Conservation (phyloP, 2,888 invertebrate genomes). For the Ischnura elegans region DNA sequence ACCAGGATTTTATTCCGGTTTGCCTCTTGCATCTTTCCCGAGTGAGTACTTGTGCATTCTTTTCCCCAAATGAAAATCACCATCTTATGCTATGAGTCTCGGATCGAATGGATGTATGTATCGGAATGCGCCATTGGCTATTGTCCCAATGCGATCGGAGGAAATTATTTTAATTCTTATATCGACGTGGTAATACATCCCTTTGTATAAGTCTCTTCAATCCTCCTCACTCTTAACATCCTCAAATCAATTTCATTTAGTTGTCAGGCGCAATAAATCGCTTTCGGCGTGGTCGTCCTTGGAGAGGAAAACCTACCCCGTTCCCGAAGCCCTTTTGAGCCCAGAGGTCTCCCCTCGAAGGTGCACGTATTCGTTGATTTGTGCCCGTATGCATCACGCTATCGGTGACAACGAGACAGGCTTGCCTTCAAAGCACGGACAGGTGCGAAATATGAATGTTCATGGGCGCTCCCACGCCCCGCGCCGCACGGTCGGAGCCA, state of each 20-base stretch:
- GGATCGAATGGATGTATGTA: neutral
- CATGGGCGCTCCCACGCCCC: neutral
- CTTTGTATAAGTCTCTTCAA: neutral
- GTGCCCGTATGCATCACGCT: slow-evolving; percentile 14
- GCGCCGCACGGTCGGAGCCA: neutral
- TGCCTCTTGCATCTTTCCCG: neutral
- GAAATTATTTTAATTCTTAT: neutral
- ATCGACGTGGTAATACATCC: neutral
- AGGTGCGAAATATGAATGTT: slow-evolving; percentile 4
- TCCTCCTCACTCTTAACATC: neutral
- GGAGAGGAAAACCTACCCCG: neutral
- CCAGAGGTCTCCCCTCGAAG: neutral
- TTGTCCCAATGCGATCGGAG: neutral
- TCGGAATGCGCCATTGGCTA: neutral
- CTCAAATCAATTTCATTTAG: neutral
- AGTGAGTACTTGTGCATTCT: neutral
- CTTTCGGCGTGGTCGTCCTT: neutral
- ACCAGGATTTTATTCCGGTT: neutral
- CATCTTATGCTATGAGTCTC: neutral
- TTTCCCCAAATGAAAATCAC: neutral
- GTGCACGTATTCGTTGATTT: slow-evolving; percentile 5
- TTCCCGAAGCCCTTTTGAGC: neutral
- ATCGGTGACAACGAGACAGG: neutral
- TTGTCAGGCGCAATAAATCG: neutral
- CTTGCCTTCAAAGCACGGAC: neutral